phyloP scores from a whole-genome alignment of 2,888 invertebrate genomes.

The Hoplodrina ambigua region DNA sequence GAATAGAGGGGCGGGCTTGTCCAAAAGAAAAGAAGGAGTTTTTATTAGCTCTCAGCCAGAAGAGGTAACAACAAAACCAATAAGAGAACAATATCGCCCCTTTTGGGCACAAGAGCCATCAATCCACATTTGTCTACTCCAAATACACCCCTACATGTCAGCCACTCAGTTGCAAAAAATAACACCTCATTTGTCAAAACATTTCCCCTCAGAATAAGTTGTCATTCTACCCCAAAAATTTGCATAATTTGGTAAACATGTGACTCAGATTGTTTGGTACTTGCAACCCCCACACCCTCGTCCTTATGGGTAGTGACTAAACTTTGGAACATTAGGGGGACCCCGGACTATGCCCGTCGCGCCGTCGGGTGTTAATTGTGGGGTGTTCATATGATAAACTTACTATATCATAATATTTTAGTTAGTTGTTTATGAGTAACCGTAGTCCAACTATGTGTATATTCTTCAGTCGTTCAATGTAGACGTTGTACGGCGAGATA shows the following conservation, averaged over 20 bases:
- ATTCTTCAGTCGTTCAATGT: background rate
- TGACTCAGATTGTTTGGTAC: conserved; percentile 49
- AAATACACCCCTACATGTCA: conserved; percentile 20
- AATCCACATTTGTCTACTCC: conserved; percentile 29
- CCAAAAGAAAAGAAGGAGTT: too few species aligned
- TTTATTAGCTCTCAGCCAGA: background rate
- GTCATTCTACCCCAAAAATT: conserved; percentile 53
- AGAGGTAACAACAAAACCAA: background rate
- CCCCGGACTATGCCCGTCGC: background rate
- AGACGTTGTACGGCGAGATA: background rate
- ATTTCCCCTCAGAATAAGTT: conserved; percentile 33
- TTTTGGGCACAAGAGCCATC: background rate
- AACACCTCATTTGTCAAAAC: conserved; percentile 43
- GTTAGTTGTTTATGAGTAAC: conserved; percentile 11
- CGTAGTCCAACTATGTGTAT: background rate
- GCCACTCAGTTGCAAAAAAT: conserved; percentile 39
- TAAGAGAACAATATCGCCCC: background rate
- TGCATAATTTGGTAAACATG: conserved; percentile 50
- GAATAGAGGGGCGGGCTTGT: too few species aligned
- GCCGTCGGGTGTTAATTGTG: conserved; percentile 29
- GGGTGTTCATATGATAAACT: conserved; percentile 34
- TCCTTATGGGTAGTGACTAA: conserved; percentile 13
- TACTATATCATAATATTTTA: conserved; percentile 8
- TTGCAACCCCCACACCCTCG: conserved; percentile 24
- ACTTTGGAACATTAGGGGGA: conserved; percentile 18